Base-by-base conservation (phyloP, 2,888 invertebrate genomes). In the Drosophila mimetica region DNA sequence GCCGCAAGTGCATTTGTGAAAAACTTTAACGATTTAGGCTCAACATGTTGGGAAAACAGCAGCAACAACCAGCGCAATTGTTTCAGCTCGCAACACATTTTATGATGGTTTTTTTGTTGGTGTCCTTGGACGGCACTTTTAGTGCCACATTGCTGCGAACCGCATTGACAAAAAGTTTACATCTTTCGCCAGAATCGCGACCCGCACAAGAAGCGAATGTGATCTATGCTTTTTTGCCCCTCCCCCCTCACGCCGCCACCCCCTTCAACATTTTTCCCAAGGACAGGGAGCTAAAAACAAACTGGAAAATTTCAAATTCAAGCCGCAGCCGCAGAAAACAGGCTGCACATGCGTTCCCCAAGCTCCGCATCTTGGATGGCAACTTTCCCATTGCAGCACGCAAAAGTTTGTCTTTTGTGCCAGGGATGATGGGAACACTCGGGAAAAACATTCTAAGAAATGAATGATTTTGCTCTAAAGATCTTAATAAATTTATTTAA, bases 21-120 rank as follows among this genome's bases (percentile, higher is more conserved):
- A 77, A 89, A 86, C 85, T 89, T 89, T 89, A 88, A 89, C 88
- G 89, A 89, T 89, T 89, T 89, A 89, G 89, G 89, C 89, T 89
- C 89, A 86, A 89, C 86, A 88, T 89, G 86, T 86, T 84, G 83
- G 82, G 76, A 65, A 73, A 70, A 37, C 70, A 58, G 25, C 63
- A 64, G 55, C 54, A 65, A 25, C 76, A 76, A 64, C 72, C 71
- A 65, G 53, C 30, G 74, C 84, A 84, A 79, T 79, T 81, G 84
- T 79, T 78, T 67, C 76, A 80, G 69, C 75, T 80, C 59, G 85
- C 85, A 85, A 75, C 74, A 79, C 86, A 80, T 86, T 86, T 83
- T 80, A 81, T 77, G 76, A 80, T 76, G 78, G 61, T n/a, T 65
- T 37, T 54, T 55, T 28, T 50, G 50, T 44, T 53, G 57, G 58